A percentile compares a stretch with the other conserved stretches of the same genome.
These are phyloP conservation scores for Coenonympha glycerion DNA, from an alignment of 2,888 invertebrate species.

Conservation along the genomic window DNA sequence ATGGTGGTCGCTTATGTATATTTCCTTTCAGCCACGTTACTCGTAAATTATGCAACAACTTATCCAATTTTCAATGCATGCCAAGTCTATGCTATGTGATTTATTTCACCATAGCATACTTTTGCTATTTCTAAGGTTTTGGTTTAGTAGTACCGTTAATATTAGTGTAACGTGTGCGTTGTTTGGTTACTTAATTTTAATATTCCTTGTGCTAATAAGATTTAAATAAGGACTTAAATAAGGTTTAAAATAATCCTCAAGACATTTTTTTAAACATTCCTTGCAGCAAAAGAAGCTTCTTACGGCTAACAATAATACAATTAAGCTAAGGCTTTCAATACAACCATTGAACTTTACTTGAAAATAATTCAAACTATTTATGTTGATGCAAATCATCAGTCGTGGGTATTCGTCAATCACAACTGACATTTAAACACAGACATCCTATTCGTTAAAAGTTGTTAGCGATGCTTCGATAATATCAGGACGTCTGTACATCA, in stretches of 20 bases:
- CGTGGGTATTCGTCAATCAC: not conserved
- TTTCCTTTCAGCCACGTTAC: slow-evolving; percentile 11
- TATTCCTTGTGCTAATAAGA: too few relatives aligned
- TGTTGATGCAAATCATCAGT: not conserved
- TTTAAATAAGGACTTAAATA: too few relatives aligned
- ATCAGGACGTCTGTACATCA: too few relatives aligned
- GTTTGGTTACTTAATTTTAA: not conserved
- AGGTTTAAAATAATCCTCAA: too few relatives aligned
- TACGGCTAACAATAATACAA: too few relatives aligned
- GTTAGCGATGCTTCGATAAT: too few relatives aligned
- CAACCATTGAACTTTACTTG: too few relatives aligned
- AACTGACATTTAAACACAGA: not conserved
- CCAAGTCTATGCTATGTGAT: slow-evolving; percentile 12
- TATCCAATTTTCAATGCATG: slow-evolving; percentile 11
- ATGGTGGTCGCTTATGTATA: slow-evolving; percentile 17
- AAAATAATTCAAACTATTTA: too few relatives aligned
- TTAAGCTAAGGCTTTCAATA: too few relatives aligned
- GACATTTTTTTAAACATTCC: too few relatives aligned
- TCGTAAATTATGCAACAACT: slow-evolving; percentile 19
- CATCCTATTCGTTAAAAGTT: too few relatives aligned
- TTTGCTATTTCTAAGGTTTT: slow-evolving; percentile 4
- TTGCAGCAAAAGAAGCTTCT: too few relatives aligned
- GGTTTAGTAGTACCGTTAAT: not conserved
- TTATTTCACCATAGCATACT: slow-evolving; percentile 9
- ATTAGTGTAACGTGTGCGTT: not conserved